These are phyloP conservation scores for Planococcus citri DNA, from an alignment of 1,140 invertebrate species.

Conservation along the genomic window DNA sequence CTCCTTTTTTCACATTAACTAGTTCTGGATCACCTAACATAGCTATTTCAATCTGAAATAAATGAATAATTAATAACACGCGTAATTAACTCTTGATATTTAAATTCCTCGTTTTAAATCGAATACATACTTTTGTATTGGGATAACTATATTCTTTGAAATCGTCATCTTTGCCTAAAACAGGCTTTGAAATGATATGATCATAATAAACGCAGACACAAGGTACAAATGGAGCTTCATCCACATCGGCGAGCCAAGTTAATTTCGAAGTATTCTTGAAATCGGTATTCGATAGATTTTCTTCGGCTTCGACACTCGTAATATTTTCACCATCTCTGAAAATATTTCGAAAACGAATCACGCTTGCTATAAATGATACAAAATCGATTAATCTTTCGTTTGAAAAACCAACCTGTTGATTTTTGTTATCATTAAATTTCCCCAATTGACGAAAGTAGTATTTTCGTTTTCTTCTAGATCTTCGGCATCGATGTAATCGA, in stretches of 20 bases:
- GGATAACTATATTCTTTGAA: slow-evolving; percentile 87
- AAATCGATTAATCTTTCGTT: background rate
- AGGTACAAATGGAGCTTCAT: slow-evolving; percentile 45
- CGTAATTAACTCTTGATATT: no score
- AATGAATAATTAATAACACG: no score
- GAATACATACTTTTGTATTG: slow-evolving; percentile 57
- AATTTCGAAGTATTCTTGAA: slow-evolving; percentile 92
- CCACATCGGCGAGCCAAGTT: slow-evolving; percentile 63
- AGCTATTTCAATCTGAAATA: slow-evolving; percentile 56
- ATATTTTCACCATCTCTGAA: slow-evolving; percentile 47
- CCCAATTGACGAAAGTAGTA: slow-evolving; percentile 98
- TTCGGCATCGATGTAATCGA: slow-evolving; percentile 83
- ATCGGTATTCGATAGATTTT: slow-evolving; percentile 82
- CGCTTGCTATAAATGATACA: no score
- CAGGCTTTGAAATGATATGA: slow-evolving; percentile 86
- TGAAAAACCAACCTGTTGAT: slow-evolving; percentile 47
- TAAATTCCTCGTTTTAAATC: no score
- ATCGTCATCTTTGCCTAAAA: slow-evolving; percentile 93
- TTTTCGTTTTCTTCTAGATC: slow-evolving; percentile 76
- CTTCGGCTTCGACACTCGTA: slow-evolving; percentile 56
- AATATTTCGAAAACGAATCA: no score
- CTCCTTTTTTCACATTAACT: slow-evolving; percentile 68
- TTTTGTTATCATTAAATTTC: slow-evolving; percentile 81
- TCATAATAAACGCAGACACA: slow-evolving; percentile 86
- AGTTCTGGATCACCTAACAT: slow-evolving; percentile 86